These are phyloP conservation scores for Neolamprologus hecqui DNA, from an alignment of 2,113 vertebrate species.

Conservation along the genomic window DNA sequence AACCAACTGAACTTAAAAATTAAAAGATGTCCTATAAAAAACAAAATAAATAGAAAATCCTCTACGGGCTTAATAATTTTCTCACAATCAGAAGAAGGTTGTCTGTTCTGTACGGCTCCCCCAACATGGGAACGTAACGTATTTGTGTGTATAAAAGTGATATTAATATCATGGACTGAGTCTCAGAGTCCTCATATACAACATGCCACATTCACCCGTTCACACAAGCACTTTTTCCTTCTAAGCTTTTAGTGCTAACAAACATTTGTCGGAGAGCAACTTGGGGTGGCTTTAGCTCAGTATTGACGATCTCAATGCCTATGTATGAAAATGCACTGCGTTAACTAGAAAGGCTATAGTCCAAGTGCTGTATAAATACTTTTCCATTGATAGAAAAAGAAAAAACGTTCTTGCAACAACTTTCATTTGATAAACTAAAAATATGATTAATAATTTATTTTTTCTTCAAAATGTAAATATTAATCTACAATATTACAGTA, in stretches of 20 bases:
- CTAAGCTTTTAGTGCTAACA: neutral
- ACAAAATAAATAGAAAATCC: neutral
- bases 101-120: neutral
- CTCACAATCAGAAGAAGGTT: neutral
- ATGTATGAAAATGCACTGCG: neutral
- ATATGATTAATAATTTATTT: neutral
- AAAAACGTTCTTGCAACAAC: neutral
- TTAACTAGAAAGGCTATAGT: neutral
- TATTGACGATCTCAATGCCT: neutral
- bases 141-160: neutral
- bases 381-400: neutral
- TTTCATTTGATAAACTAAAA: neutral
- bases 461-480: neutral
- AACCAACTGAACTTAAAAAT: neutral
- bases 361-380: neutral
- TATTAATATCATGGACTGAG: neutral
- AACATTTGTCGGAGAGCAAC: too few species aligned
- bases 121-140: neutral
- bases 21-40: neutral
- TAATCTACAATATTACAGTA: neutral
- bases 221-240: neutral
- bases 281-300: too few species aligned
- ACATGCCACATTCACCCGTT: neutral
- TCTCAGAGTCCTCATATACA: neutral
- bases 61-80: rapidly evolving